Base-by-base conservation (phyloP, 2,797 vertebrate species). In the Oreochromis mossambicus region DNA sequence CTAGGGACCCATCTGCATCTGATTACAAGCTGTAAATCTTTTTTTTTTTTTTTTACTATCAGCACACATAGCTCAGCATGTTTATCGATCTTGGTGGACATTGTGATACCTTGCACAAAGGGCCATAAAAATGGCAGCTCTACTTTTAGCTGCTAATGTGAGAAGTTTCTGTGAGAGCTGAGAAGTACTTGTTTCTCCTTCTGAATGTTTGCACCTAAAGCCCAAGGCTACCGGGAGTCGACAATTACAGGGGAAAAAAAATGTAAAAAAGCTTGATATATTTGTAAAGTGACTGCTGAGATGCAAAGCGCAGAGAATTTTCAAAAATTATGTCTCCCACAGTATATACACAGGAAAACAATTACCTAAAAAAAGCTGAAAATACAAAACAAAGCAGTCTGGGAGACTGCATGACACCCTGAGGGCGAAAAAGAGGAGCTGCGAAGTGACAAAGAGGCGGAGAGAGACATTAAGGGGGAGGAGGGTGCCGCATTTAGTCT, bases 361-460 rank as follows among this genome's bases (percentile, higher is more conserved):
- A 89, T 92, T 86, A 91, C 85, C 79, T 86, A 89, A 87, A 90
- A 46, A 87, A 76, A 86, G 50, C 34, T 83, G 48, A 80, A 89
- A 91, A 88, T 66, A 81, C 80, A 88, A 92, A 82, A 90, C 82
- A 91, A 92, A 92, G 84, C 68, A 87, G 77, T 91, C 84, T 84
- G 82, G 80, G 90, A 90, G 54, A 89, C 83, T 55, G 34, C 58
- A 79, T 83, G 91, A 90, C 88, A 83, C 70, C 87, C 88, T 19
- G 24, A 91, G 85, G 89, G 84, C 5, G 51, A 89, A 43, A 63
- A 83, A 85, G 78, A 86, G 70, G 77, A 87, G 83, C 79, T 46
- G 50, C 82, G 86, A 92, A 94, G 91, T 91, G 93, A 94, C 95
- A 91, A 85, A 90, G 87, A 92, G 89, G 93, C 56, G 91, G 93